Conservation (phyloP, 2,888 invertebrate genomes). For the Trichopria drosophilae region DNA sequence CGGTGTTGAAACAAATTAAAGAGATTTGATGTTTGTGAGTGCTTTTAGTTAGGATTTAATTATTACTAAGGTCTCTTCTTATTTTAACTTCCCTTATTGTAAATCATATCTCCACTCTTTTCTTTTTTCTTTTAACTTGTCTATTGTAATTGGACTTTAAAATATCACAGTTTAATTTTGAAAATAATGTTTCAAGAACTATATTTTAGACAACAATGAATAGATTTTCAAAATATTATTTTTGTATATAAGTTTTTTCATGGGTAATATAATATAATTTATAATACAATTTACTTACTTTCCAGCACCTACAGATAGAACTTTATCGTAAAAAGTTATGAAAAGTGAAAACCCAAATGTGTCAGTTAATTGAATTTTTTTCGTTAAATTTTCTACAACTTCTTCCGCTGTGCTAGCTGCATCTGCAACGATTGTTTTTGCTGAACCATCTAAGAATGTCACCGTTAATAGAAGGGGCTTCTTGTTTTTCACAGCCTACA, state of each 20-base stretch:
- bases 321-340: slow-evolving; percentile 86
- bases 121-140: no score
- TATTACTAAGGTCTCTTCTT: no score
- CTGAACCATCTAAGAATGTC: slow-evolving; percentile 85
- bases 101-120: no score
- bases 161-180: background rate
- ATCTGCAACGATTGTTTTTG: slow-evolving; percentile 81
- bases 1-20: no score
- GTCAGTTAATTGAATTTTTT: slow-evolving; percentile 76
- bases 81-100: no score
- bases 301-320: slow-evolving; percentile 49
- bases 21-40: no score
- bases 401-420: slow-evolving; percentile 91
- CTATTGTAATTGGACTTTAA: background rate
- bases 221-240: no score
- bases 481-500: slow-evolving; percentile 77
- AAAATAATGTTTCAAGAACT: background rate
- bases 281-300: slow-evolving; percentile 29
- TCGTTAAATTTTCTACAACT: slow-evolving; percentile 78
- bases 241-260: no score
- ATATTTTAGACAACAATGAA: no score
- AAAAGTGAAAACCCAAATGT: slow-evolving; percentile 91
- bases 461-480: slow-evolving; percentile 81
- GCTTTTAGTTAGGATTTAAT: no score
- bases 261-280: no score